These are phyloP conservation scores for Mirounga angustirostris DNA, from an alignment of 2,113 vertebrate genomes.

Conservation along the genomic window DNA sequence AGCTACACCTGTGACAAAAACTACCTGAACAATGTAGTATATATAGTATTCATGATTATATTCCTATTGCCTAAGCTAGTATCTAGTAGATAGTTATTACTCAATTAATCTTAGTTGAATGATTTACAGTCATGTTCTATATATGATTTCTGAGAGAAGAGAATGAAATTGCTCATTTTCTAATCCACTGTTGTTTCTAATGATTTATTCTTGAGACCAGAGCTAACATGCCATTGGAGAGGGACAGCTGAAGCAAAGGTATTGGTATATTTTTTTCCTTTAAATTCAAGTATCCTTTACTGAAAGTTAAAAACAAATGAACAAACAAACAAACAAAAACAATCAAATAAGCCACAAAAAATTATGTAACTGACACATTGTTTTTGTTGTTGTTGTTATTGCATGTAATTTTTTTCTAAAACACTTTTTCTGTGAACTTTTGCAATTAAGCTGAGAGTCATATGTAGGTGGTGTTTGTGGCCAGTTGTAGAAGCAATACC, in stretches of 20 bases:
- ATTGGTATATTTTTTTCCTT: background rate
- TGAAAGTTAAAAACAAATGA: background rate
- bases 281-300: background rate
- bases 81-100: background rate
- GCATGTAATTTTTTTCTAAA: background rate
- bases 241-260: background rate
- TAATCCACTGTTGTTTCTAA: background rate
- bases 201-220: background rate
- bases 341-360: background rate
- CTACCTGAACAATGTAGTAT: background rate
- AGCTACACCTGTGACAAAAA: background rate
- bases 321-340: background rate
- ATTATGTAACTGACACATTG: background rate
- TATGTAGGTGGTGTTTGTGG: background rate
- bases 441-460: background rate
- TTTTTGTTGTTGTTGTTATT: background rate
- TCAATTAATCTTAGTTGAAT: background rate
- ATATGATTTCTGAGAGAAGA: background rate
- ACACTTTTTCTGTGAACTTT: background rate
- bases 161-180: background rate
- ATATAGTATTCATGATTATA: background rate
- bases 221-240: background rate
- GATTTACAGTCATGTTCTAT: background rate
- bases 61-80: background rate
- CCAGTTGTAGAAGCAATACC: background rate